Percentiles rank a stretch among this genome's conserved stretches.
phyloP scores from a whole-genome alignment of 2,797 vertebrate species.

The Chelonia mydas region DNA sequence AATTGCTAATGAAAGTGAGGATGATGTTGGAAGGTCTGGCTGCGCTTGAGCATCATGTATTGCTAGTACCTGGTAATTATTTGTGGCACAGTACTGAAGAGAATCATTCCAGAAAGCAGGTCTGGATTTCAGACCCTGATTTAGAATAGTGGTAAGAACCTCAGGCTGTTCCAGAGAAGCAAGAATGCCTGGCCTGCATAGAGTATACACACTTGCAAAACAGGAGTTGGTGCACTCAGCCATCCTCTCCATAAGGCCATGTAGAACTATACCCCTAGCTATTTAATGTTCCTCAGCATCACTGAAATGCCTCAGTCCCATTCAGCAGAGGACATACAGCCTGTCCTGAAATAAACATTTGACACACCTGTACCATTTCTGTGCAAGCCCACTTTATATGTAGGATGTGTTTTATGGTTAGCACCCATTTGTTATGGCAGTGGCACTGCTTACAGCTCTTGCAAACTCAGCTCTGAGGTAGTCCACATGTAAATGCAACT shows the following conservation, averaged over 20 bases:
- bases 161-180: background rate
- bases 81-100: background rate
- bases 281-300: background rate
- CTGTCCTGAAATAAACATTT: background rate
- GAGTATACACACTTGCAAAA: background rate
- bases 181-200: background rate
- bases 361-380: background rate
- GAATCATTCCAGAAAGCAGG: background rate
- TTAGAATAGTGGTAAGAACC: background rate
- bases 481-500: background rate
- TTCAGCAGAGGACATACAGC: background rate
- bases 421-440: background rate
- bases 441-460: background rate
- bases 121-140: background rate
- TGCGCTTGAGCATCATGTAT: no score
- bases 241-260: background rate
- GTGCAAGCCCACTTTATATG: background rate
- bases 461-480: background rate
- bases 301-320: background rate
- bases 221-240: background rate
- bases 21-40: background rate
- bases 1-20: background rate
- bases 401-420: background rate
- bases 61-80: background rate
- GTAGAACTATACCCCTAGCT: background rate